Conservation (phyloP, 2,797 vertebrate species). For the Lophius americanus region DNA sequence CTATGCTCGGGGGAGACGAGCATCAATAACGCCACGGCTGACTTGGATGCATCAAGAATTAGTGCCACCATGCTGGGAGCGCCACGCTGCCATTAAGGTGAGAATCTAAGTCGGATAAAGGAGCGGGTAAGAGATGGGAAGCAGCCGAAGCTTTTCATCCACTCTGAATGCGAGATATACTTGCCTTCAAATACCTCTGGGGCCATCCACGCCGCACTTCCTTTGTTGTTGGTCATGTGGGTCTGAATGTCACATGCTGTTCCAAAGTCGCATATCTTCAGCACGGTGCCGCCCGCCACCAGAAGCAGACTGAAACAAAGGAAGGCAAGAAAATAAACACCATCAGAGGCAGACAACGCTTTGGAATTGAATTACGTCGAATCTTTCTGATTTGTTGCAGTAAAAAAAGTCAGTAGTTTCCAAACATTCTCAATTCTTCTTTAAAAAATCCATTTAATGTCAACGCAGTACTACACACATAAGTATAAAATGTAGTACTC, state of each 20-base stretch:
- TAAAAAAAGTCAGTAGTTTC: background rate
- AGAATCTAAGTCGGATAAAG: conserved; percentile 25
- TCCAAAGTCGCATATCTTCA: conserved; percentile 99
- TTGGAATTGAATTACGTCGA: background rate
- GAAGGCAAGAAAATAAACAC: background rate
- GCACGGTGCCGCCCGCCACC: conserved; percentile 94
- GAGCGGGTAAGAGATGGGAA: background rate
- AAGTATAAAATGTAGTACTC: no score
- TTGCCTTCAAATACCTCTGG: conserved; percentile 98
- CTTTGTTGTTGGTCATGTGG: conserved; percentile 99
- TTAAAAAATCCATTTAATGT: no score
- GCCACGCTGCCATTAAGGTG: conserved; percentile 26
- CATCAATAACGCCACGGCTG: conserved; percentile 43
- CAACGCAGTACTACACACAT: no score
- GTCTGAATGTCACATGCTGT: conserved; percentile 99
- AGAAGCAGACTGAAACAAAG: conserved; percentile 87
- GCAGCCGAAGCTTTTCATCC: conserved; percentile 12
- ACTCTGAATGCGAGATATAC: conserved; percentile 38
- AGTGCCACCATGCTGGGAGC: conserved; percentile 31
- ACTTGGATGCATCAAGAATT: conserved; percentile 40
- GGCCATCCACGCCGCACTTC: conserved; percentile 99
- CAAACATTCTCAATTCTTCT: background rate
- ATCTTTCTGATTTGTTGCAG: background rate
- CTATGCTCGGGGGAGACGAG: conserved; percentile 24
- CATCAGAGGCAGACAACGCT: background rate